Conservation (phyloP, 2,113 vertebrate species). For the Oncorhynchus keta region DNA sequence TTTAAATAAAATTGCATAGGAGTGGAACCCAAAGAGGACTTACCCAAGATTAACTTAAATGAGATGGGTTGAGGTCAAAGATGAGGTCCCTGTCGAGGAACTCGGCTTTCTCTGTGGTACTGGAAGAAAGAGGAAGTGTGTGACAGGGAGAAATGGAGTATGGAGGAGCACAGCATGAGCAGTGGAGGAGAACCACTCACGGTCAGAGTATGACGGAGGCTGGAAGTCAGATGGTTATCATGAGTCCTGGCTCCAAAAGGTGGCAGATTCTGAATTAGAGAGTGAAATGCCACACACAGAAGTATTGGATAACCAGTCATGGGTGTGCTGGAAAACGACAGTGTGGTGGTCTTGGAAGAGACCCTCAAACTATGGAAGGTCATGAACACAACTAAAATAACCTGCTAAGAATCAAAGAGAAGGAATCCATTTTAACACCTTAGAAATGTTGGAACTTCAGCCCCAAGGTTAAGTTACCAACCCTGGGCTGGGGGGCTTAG, state of each 20-base stretch:
- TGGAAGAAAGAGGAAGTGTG: not conserved
- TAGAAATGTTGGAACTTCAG: not conserved
- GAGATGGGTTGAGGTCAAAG: not conserved
- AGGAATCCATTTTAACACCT: not conserved
- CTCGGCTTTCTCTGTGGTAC: not conserved
- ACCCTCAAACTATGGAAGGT: slow-evolving; percentile 20
- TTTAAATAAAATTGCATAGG: not conserved
- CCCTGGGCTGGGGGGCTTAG: too few species aligned
- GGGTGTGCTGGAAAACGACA: slow-evolving; percentile 35
- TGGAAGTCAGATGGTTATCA: slow-evolving; percentile 37
- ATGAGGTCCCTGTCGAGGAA: not conserved
- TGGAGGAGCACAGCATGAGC: not conserved
- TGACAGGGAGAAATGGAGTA: not conserved
- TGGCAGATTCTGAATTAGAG: slow-evolving; percentile 66
- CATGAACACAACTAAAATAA: slow-evolving; percentile 26
- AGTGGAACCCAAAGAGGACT: not conserved
- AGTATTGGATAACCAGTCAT: slow-evolving; percentile 40
- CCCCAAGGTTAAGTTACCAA: not conserved
- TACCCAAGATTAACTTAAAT: slow-evolving; percentile 1
- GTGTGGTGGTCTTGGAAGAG: not conserved
- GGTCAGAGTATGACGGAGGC: not conserved
- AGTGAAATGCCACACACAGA: slow-evolving; percentile 68
- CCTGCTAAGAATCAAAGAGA: slow-evolving; percentile 16
- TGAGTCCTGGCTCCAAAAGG: slow-evolving; percentile 45
- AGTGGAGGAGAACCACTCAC: not conserved